Percentiles rank a stretch among this genome's conserved stretches.
These are phyloP conservation scores for Anthophora plumipes DNA, from an alignment of 2,888 invertebrate genomes.

Conservation along the genomic window DNA sequence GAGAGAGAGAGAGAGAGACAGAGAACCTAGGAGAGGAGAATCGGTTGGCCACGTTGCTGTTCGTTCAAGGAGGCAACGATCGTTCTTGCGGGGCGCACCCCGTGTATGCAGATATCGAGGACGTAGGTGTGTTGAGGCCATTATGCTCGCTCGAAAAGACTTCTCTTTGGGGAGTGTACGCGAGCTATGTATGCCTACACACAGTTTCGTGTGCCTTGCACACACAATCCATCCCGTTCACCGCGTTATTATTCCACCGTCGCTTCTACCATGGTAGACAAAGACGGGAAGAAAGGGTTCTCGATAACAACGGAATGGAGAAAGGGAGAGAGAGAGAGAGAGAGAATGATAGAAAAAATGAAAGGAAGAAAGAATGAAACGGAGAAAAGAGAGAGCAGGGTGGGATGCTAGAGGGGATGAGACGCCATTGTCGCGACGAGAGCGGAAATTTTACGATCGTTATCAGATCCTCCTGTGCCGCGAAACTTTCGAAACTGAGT, in stretches of 20 bases:
- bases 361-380: not conserved
- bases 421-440: constrained; percentile 70
- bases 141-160: constrained; percentile 72
- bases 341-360: not conserved
- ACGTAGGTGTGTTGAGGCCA: constrained; percentile 67
- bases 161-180: constrained; percentile 45
- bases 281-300: not conserved
- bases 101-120: constrained; percentile 66
- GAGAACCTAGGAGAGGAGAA: constrained; percentile 41
- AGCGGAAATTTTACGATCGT: constrained; percentile 72
- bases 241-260: constrained; percentile 66
- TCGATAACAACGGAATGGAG: not conserved
- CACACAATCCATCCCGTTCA: constrained; percentile 45
- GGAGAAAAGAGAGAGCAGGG: not conserved
- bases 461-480: constrained; percentile 60
- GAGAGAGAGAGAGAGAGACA: too few species aligned
- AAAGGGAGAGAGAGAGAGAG: not conserved
- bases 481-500: constrained; percentile 61
- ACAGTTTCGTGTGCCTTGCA: constrained; percentile 7
- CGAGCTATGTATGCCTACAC: constrained; percentile 38
- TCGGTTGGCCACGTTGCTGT: constrained; percentile 64
- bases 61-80: constrained; percentile 64
- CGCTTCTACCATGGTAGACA: not conserved
- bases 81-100: constrained; percentile 68
- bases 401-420: constrained; percentile 36